These are phyloP conservation scores for Tiliacea aurago DNA, from an alignment of 2,888 invertebrate genomes.

Conservation along the genomic window DNA sequence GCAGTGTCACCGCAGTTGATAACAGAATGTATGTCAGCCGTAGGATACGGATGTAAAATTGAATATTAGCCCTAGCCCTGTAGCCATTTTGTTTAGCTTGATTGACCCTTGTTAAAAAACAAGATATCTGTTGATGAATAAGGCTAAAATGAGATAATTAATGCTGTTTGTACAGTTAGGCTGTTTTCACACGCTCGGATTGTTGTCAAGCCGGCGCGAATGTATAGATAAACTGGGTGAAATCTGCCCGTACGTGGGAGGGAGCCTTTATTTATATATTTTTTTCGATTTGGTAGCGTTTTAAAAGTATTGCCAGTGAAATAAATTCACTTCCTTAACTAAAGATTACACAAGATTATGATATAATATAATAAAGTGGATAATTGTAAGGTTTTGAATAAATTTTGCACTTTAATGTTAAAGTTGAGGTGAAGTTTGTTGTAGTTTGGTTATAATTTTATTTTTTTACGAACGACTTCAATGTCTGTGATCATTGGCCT, in stretches of 20 bases:
- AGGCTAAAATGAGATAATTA: constrained; percentile 30
- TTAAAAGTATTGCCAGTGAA: constrained; percentile 41
- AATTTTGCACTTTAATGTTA: constrained; percentile 79
- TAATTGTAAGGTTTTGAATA: constrained; percentile 70
- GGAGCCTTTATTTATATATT: constrained; percentile 13
- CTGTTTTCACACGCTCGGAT: background rate
- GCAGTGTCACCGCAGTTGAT: background rate
- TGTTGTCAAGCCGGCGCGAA: background rate
- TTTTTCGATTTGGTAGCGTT: constrained; percentile 41
- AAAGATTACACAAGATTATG: constrained; percentile 50
- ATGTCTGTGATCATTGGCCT: constrained; percentile 74
- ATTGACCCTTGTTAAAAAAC: constrained; percentile 15
- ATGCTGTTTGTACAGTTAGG: constrained; percentile 17
- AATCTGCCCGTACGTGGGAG: background rate
- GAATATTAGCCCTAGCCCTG: constrained; percentile 34
- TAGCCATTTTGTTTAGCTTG: constrained; percentile 16
- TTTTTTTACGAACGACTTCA: constrained; percentile 74
- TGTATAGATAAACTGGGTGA: background rate
- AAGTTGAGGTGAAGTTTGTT: constrained; percentile 72
- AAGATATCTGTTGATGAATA: constrained; percentile 33
- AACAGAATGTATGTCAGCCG: background rate
- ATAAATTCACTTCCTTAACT: constrained; percentile 37
- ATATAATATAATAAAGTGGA: constrained; percentile 41
- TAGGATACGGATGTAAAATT: constrained; percentile 9
- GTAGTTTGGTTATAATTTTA: constrained; percentile 78